Conservation (phyloP, 2,113 vertebrate species). For the Platanista minor region DNA sequence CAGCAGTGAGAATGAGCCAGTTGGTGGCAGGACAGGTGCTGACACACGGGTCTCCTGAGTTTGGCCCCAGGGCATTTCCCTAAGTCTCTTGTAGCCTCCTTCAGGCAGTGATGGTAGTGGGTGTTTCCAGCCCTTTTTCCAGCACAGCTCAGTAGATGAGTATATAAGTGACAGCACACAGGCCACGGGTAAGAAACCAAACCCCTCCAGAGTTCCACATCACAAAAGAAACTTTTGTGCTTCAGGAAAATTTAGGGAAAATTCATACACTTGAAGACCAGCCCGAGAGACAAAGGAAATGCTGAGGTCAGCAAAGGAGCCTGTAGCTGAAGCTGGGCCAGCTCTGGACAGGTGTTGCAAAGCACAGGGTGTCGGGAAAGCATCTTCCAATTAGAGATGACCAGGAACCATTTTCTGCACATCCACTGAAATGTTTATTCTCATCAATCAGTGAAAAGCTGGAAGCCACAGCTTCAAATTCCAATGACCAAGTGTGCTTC, state of each 20-base stretch:
- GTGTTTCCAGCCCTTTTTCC: not conserved
- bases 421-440: not conserved
- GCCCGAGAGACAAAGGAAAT: not conserved
- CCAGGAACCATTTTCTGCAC: not conserved
- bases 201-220: not conserved
- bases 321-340: not conserved
- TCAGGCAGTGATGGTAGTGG: not conserved
- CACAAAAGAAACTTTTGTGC: slow-evolving; percentile 33
- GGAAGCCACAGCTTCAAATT: not conserved
- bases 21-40: not conserved
- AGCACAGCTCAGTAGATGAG: not conserved
- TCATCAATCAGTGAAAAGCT: not conserved
- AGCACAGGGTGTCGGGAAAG: not conserved
- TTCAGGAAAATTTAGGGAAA: slow-evolving; percentile 37
- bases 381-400: not conserved
- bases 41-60: not conserved
- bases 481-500: not conserved
- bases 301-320: not conserved
- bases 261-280: slow-evolving; percentile 3
- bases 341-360: not conserved
- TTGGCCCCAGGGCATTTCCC: not conserved
- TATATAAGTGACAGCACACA: not conserved
- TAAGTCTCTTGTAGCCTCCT: rapidly evolving
- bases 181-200: not conserved
- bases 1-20: not conserved